phyloP scores from a whole-genome alignment of 2,113 vertebrate species.

The Collichthys lucidus region DNA sequence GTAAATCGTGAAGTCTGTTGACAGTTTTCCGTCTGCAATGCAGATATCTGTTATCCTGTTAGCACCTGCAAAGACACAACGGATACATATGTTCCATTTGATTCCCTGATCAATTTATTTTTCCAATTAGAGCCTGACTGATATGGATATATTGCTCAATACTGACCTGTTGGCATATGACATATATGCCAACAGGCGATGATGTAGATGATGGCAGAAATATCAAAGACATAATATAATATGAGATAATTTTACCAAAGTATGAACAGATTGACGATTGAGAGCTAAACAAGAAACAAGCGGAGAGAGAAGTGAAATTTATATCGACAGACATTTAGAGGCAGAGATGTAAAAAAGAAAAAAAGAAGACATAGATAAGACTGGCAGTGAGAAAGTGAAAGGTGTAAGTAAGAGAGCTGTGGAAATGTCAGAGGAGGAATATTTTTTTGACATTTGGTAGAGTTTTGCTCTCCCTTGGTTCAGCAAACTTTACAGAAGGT shows the following conservation, averaged over 20 bases:
- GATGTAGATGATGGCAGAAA: background rate
- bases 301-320: no score
- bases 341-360: background rate
- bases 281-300: background rate
- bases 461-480: constrained; percentile 4
- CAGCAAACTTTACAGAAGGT: constrained; percentile 22
- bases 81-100: background rate
- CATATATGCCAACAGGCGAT: no score
- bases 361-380: background rate
- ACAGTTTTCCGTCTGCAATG: background rate
- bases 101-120: background rate
- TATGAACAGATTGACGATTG: background rate
- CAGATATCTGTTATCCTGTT: no score
- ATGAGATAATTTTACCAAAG: no score
- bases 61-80: background rate
- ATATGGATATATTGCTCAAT: background rate
- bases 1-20: background rate
- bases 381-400: background rate
- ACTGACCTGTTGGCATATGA: background rate
- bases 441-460: constrained; percentile 2
- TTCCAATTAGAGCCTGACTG: background rate
- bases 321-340: background rate
- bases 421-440: constrained; percentile 30
- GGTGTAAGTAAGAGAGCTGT: background rate
- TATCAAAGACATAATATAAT: no score